Conservation (phyloP, 2,888 invertebrate genomes). For the Eudasyphora cyanicolor region DNA sequence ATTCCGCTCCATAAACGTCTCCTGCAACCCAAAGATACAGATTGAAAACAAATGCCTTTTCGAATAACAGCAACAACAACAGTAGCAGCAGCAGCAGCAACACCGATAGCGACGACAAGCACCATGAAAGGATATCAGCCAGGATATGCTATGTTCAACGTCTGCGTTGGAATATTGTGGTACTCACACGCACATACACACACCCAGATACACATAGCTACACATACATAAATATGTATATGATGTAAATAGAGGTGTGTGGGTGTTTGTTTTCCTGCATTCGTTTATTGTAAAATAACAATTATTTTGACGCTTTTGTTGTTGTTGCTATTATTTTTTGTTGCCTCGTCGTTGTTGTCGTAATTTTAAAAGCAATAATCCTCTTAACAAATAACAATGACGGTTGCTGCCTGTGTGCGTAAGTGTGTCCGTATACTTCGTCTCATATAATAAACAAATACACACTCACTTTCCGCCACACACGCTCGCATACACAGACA, state of each 20-base stretch:
- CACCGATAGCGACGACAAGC: no score
- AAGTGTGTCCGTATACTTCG: no score
- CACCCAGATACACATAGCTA: no score
- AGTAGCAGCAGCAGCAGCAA: background rate
- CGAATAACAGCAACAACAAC: background rate
- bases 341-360: constrained; percentile 38
- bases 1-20: constrained; percentile 2
- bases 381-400: constrained; percentile 50
- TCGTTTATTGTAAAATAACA: constrained; percentile 59
- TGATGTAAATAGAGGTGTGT: background rate
- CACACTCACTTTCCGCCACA: background rate
- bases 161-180: background rate
- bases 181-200: background rate
- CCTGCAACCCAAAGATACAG: constrained; percentile 19
- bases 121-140: no score
- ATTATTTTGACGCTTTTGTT: constrained; percentile 42
- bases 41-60: constrained; percentile 20
- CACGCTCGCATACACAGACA: background rate
- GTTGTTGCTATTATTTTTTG: no score
- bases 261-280: constrained; percentile 27
- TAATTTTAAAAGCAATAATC: constrained; percentile 56
- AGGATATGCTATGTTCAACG: no score
- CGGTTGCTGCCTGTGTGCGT: constrained; percentile 33
- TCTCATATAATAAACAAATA: constrained; percentile 30
- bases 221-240: background rate